These are phyloP conservation scores for Psilopsiagon aurifrons DNA, from an alignment of 2,113 vertebrate genomes.

Conservation along the genomic window DNA sequence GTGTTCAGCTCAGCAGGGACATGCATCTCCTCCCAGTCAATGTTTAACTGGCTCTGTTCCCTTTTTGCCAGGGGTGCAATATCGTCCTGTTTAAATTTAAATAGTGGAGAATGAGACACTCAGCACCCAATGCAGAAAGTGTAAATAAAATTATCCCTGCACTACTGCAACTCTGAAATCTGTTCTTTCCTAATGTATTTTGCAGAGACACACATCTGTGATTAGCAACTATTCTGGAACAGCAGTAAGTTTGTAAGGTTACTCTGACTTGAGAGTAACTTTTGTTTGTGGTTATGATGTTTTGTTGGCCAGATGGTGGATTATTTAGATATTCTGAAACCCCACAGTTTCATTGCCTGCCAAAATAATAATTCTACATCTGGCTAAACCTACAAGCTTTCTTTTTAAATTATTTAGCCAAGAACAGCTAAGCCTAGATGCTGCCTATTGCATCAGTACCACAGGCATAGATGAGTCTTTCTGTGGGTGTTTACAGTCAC, in stretches of 20 bases:
- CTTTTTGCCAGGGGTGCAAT: neutral
- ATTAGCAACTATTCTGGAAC: neutral
- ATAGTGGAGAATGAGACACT: neutral
- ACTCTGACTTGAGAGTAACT: neutral
- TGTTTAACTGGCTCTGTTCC: neutral
- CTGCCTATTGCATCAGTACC: neutral
- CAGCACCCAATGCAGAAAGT: neutral
- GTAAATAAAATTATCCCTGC: constrained; percentile 1
- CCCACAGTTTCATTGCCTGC: neutral
- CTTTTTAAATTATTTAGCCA: neutral
- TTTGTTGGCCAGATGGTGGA: neutral
- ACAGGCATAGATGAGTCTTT: neutral
- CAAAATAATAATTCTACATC: neutral
- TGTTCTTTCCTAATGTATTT: neutral
- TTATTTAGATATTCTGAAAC: neutral
- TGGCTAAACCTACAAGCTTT: neutral
- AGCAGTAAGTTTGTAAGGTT: neutral
- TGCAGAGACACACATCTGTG: neutral
- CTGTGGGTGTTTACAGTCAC: neutral
- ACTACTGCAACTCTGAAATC: neutral
- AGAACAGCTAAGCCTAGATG: neutral
- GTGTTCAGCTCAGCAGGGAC: neutral
- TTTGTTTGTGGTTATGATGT: neutral
- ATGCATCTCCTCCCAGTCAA: neutral
- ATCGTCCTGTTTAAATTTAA: neutral